Evolutionary conservation across 2,797 vertebrate genomes (phyloP).

Genomic region (Benthosema pterotum): DNA sequence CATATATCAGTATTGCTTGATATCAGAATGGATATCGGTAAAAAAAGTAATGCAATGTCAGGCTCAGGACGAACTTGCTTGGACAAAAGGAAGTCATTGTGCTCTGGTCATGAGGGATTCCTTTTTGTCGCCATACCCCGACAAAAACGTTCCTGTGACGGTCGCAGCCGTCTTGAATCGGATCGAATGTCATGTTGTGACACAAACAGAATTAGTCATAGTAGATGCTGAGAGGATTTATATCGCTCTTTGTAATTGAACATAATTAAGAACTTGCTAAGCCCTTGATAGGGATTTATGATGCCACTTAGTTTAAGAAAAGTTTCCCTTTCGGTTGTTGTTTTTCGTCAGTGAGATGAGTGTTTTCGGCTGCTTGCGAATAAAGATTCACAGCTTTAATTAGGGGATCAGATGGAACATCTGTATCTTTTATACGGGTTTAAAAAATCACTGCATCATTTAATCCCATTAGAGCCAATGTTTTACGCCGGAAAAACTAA

Average conservation of each 20-base stretch:
- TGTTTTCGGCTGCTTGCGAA: conserved; percentile 41
- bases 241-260: conserved; percentile 43
- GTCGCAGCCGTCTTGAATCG: conserved; percentile 12
- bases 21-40: no score
- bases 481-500: conserved; percentile 60
- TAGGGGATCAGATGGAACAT: conserved; percentile 37
- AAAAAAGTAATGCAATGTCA: background rate
- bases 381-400: conserved; percentile 48
- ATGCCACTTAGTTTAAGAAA: conserved; percentile 38
- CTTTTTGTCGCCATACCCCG: background rate
- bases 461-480: conserved; percentile 49
- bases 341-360: conserved; percentile 50
- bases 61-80: no score
- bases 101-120: no score
- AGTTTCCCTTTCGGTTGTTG: conserved; percentile 40
- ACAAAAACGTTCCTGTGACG: background rate
- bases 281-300: conserved; percentile 59
- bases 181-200: conserved; percentile 12
- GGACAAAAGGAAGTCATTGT: no score
- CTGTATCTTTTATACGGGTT: conserved; percentile 52
- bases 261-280: conserved; percentile 53
- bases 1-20: no score
- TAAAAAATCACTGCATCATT: conserved; percentile 67
- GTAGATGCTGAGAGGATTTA: conserved; percentile 44
- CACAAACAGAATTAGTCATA: conserved; percentile 19